Evolutionary conservation across 1,140 invertebrate genomes (phyloP).

Genomic region (Harpegnathos saltator): DNA sequence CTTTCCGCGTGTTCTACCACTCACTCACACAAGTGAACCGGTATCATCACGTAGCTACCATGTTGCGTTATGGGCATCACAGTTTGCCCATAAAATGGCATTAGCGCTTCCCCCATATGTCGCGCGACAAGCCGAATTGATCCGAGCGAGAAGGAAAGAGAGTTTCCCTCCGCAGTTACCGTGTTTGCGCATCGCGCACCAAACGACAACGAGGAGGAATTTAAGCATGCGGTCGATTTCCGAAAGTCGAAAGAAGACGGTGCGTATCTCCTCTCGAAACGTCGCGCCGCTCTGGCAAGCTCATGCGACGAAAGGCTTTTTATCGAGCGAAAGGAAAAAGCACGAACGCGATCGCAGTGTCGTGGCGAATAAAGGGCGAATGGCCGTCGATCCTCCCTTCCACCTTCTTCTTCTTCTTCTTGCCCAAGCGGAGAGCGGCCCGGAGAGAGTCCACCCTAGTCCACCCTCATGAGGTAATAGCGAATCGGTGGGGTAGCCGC

Average conservation of each 20-base stretch:
- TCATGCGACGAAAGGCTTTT: slow-evolving; percentile 47
- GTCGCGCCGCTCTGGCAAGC: neutral
- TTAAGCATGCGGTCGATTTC: neutral
- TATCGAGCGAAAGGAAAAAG: slow-evolving; percentile 67
- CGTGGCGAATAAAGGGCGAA: slow-evolving; percentile 71
- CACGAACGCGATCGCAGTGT: slow-evolving; percentile 76
- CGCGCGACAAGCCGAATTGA: slow-evolving; percentile 74
- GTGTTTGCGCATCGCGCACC: no score
- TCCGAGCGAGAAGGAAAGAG: slow-evolving; percentile 48
- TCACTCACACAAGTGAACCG: slow-evolving; percentile 35
- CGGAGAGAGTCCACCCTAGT: slow-evolving; percentile 56
- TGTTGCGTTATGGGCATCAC: slow-evolving; percentile 83
- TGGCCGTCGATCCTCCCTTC: slow-evolving; percentile 73
- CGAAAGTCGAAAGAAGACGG: slow-evolving; percentile 2
- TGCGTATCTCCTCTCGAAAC: slow-evolving; percentile 9
- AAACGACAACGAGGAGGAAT: neutral
- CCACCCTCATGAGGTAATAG: slow-evolving; percentile 78
- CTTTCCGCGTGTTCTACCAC: slow-evolving; percentile 13
- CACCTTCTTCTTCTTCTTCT: slow-evolving; percentile 76
- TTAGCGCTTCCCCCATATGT: slow-evolving; percentile 83
- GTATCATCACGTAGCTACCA: slow-evolving; percentile 69
- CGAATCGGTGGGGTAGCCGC: slow-evolving; percentile 78
- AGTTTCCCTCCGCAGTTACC: neutral
- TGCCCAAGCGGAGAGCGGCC: slow-evolving; percentile 75
- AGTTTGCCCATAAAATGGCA: slow-evolving; percentile 81